phyloP scores from a whole-genome alignment of 1,140 invertebrate species.

The Nautilus pompilius region DNA sequence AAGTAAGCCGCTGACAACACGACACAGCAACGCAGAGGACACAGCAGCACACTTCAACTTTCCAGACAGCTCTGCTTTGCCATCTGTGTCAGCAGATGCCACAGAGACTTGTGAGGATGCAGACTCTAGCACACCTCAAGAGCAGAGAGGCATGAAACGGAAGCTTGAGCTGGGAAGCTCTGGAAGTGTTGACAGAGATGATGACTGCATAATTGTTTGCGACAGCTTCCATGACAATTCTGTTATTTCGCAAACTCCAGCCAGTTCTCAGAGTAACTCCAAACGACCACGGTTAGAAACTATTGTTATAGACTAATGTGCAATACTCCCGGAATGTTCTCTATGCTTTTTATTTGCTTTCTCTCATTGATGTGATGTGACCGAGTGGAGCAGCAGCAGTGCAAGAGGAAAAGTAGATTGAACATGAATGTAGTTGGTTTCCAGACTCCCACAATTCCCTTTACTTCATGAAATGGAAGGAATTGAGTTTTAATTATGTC shows the following conservation, averaged over 20 bases:
- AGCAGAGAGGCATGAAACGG: neutral
- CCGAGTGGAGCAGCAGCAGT: no score
- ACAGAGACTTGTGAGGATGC: neutral
- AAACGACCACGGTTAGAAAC: conserved; percentile 1
- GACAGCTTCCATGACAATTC: neutral
- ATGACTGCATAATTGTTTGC: neutral
- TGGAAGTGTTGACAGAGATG: neutral
- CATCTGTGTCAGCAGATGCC: neutral
- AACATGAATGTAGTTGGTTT: no score
- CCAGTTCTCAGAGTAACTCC: no score
- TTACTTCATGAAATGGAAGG: no score
- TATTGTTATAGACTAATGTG: neutral
- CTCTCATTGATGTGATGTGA: no score
- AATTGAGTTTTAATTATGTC: no score
- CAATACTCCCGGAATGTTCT: no score
- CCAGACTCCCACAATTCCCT: no score
- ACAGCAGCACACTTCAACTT: neutral
- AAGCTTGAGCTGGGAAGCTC: neutral
- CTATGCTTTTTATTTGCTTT: no score
- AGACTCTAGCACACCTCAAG: neutral
- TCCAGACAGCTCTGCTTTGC: neutral
- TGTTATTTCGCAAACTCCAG: neutral
- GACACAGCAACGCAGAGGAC: neutral
- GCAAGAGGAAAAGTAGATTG: no score
- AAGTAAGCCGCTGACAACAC: no score